Conservation (phyloP, 2,888 invertebrate species). For the Drosophila histrio region DNA sequence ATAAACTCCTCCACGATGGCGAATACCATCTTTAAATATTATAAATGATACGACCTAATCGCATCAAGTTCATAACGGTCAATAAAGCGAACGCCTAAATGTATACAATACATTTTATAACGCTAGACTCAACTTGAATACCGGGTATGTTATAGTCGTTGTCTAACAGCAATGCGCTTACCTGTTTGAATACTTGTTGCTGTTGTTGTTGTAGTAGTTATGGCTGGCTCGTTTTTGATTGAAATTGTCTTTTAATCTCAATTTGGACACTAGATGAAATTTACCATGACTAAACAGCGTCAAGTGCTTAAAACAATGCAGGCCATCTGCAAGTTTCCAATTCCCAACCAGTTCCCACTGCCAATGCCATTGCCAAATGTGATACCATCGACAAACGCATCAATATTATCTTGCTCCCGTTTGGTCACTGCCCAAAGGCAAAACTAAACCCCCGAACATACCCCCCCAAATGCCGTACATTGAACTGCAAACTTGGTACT, state of each 20-base stretch:
- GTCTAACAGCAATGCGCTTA: no score
- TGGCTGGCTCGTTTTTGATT: constrained; percentile 55
- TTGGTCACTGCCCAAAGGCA: constrained; percentile 44
- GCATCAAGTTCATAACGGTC: no score
- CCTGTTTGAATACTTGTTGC: background rate
- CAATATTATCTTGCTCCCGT: constrained; percentile 45
- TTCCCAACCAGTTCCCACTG: constrained; percentile 53
- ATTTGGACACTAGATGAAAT: constrained; percentile 57
- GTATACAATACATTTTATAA: background rate
- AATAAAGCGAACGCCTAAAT: background rate
- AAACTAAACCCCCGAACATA: constrained; percentile 15
- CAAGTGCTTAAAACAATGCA: constrained; percentile 55
- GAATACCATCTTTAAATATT: no score
- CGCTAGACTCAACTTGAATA: background rate
- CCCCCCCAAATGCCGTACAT: constrained; percentile 40
- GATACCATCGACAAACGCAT: constrained; percentile 17
- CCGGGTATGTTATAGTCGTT: background rate
- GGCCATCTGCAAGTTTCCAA: constrained; percentile 58
- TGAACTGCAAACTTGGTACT: constrained; percentile 47
- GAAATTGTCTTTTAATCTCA: constrained; percentile 73
- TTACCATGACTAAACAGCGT: constrained; percentile 37
- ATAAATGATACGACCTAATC: no score
- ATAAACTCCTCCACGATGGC: no score
- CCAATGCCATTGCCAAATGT: constrained; percentile 51
- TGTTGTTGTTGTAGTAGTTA: constrained; percentile 13